phyloP scores from a whole-genome alignment of 2,797 vertebrate genomes.

The Enteromius afrohamiltoni region DNA sequence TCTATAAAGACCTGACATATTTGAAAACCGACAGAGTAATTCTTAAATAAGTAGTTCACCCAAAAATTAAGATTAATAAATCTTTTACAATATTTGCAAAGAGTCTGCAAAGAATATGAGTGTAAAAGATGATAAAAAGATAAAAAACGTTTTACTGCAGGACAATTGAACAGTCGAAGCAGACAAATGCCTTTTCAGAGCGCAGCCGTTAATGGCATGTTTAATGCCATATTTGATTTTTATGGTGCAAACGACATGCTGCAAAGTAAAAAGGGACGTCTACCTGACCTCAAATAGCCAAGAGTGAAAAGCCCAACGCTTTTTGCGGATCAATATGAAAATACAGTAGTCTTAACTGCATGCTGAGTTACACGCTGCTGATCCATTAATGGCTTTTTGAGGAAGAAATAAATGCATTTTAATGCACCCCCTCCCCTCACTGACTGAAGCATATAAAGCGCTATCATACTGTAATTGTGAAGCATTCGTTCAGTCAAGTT shows the following conservation, averaged over 20 bases:
- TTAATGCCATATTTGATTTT: conserved; percentile 38
- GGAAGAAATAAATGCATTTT: conserved; percentile 18
- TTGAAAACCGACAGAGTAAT: neutral
- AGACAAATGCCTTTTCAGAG: conserved; percentile 13
- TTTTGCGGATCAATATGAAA: conserved; percentile 44
- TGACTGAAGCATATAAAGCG: neutral
- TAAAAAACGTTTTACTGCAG: neutral
- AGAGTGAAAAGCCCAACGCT: conserved; percentile 11
- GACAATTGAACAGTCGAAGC: neutral
- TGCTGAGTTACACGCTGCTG: conserved; percentile 39
- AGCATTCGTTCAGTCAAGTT: neutral
- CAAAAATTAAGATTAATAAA: neutral
- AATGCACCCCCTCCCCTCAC: conserved; percentile 11
- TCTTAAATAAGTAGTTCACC: neutral
- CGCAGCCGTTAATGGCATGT: neutral
- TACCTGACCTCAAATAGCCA: conserved; percentile 27
- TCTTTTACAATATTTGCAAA: neutral
- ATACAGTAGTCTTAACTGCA: conserved; percentile 21
- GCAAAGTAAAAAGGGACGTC: conserved; percentile 7
- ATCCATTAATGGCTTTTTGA: conserved; percentile 41
- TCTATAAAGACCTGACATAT: neutral
- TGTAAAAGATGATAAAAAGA: neutral
- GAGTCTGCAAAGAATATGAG: neutral
- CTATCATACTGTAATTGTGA: neutral
- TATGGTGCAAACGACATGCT: conserved; percentile 14